phyloP scores from a whole-genome alignment of 2,113 vertebrate genomes.

The Lasiurus cinereus region DNA sequence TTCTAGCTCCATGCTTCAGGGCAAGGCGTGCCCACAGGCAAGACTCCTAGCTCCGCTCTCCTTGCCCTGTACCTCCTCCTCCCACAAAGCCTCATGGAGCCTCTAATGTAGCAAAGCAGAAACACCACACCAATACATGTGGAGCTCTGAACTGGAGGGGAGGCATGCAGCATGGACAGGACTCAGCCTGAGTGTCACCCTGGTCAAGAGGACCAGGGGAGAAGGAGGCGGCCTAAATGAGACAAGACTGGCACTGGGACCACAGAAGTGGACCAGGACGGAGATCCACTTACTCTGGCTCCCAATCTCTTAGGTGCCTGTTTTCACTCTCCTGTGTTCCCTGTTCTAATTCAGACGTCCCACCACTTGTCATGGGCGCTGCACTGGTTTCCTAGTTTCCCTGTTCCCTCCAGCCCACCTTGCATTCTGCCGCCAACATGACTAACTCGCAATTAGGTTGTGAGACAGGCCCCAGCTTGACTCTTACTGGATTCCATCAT shows the following conservation, averaged over 20 bases:
- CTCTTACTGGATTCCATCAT: neutral
- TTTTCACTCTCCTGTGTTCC: neutral
- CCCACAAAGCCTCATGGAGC: neutral
- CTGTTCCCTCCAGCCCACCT: neutral
- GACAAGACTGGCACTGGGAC: neutral
- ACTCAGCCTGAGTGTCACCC: neutral
- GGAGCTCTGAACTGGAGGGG: neutral
- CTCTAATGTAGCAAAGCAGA: neutral
- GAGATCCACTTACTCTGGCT: neutral
- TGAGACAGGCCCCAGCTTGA: neutral
- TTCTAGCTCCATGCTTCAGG: neutral
- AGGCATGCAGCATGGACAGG: fast-evolving
- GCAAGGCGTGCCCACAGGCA: fast-evolving
- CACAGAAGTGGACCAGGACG: neutral
- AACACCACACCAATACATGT: neutral
- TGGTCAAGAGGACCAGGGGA: neutral
- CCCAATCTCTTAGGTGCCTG: neutral
- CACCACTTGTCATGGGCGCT: too few species aligned
- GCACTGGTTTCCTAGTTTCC: neutral
- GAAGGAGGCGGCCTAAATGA: neutral
- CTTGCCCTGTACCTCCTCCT: too few species aligned
- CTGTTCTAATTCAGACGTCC: neutral
- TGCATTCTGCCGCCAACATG: neutral
- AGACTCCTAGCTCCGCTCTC: neutral
- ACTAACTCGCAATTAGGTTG: neutral